phyloP scores from a whole-genome alignment of 1,140 invertebrate genomes.

The Macrocentrus cingulum region DNA sequence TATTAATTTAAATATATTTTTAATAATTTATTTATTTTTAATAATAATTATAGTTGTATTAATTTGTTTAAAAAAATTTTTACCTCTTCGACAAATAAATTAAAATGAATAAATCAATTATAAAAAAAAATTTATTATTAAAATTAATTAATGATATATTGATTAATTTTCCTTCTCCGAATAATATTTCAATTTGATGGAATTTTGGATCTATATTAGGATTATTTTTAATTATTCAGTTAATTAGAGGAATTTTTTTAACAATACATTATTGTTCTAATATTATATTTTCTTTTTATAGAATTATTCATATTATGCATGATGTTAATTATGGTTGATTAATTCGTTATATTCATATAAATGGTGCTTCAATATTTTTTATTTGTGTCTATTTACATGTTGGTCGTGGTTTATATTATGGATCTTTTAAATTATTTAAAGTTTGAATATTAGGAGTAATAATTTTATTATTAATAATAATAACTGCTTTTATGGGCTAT shows the following conservation, averaged over 20 bases:
- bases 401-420: conserved; percentile 62
- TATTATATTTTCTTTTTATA: conserved; percentile 62
- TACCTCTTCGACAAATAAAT: conserved; percentile 51
- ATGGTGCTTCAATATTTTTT: conserved; percentile 62
- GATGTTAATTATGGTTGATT: conserved; percentile 63
- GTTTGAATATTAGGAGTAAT: conserved; percentile 62
- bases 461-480: conserved; percentile 66
- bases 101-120: conserved; percentile 50
- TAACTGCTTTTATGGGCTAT: conserved; percentile 70
- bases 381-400: conserved; percentile 61
- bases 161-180: conserved; percentile 58
- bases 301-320: conserved; percentile 60
- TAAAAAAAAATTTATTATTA: conserved; percentile 52
- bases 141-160: conserved; percentile 59
- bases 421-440: conserved; percentile 57
- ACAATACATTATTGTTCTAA: conserved; percentile 64
- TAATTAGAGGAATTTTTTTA: conserved; percentile 64
- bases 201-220: conserved; percentile 61
- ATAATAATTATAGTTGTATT: conserved; percentile 55
- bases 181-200: conserved; percentile 47
- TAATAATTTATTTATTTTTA: conserved; percentile 60
- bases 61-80: conserved; percentile 53
- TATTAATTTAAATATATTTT: conserved; percentile 31
- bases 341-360: conserved; percentile 62
- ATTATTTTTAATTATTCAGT: conserved; percentile 64